phyloP scores from a whole-genome alignment of 2,797 vertebrate genomes.

The Myripristis jacobus region DNA sequence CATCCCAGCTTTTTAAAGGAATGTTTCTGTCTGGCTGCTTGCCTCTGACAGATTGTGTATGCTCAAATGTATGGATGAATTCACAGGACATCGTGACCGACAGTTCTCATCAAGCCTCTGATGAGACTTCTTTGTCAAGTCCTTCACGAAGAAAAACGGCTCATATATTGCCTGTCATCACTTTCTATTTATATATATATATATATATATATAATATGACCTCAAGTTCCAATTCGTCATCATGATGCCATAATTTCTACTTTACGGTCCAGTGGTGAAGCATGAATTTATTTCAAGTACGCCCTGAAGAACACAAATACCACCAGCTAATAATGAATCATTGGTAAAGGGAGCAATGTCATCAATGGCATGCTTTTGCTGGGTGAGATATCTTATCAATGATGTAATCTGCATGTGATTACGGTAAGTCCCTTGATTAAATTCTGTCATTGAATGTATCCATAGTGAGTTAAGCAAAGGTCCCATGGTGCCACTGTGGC shows the following conservation, averaged over 20 bases:
- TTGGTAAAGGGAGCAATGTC: slow-evolving; percentile 42
- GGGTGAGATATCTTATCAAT: slow-evolving; percentile 66
- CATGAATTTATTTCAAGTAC: slow-evolving; percentile 3
- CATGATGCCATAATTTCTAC: background rate
- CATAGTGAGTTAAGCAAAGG: slow-evolving; percentile 53
- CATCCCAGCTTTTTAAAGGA: slow-evolving; percentile 8
- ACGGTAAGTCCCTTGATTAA: slow-evolving; percentile 11
- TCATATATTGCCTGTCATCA: background rate
- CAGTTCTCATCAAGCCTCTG: background rate
- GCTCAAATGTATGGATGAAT: background rate
- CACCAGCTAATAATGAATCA: slow-evolving; percentile 36
- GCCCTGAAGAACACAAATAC: slow-evolving; percentile 26
- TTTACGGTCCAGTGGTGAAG: background rate
- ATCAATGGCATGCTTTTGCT: slow-evolving; percentile 37
- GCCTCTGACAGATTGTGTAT: background rate
- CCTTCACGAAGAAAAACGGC: background rate
- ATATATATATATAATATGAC: background rate
- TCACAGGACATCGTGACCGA: background rate
- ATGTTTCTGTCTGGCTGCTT: slow-evolving; percentile 15
- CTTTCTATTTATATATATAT: background rate
- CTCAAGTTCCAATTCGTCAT: slow-evolving; percentile 12
- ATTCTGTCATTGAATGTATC: background rate
- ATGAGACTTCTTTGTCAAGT: background rate
- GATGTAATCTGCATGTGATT: slow-evolving; percentile 43
- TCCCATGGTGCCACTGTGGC: slow-evolving; percentile 38